Base-by-base conservation (phyloP, 2,888 invertebrate species). In the Hartigia nigra region DNA sequence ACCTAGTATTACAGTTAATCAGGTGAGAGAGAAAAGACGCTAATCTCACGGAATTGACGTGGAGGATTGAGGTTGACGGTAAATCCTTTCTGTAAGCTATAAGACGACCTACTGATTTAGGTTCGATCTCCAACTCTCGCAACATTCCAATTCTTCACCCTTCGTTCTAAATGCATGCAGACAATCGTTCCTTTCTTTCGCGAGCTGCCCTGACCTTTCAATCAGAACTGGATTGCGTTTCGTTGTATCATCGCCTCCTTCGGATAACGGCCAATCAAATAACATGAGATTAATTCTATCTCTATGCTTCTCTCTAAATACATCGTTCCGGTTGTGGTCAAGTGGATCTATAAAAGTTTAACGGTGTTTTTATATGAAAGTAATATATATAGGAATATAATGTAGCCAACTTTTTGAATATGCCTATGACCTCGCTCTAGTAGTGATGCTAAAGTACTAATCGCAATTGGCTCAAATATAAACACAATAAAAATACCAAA, bases 11-110 rank as follows among this genome's bases (percentile, higher is more conserved):
- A 87, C 85, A 85, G 86, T 87, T 87, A 84, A 81, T 80, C 83
- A 81, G 85, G 82, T 82, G 81, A 84, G 84, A 82, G 82, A 76
- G 82, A 81, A 82, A 85, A 86, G 55, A 9, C 55, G 23, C 86
- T 85, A 87, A 84, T 85, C 84, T 85, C 82, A 82, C 78, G 80
- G 79, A 80, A 83, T 77, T 78, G 78, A 74, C 79, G 78, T 76
- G 75, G 76, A 84, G 85, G 87, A 88, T 88, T 86, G 88, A 88
- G 88, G 88, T 88, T 88, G 88, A 86, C 86, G 87, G 87, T 87
- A 87, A 88, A 85, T 85, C 83, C 83, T 83, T 84, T 81, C 81
- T 78, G 32, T 72, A 14, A 31, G 31, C 72, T 1, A 23, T 23
- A 72, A 72, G 72, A 34, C 34, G 31, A 72, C 31, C 72, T 34